Evolutionary conservation across 2,113 vertebrate species (phyloP).

Genomic region (Zapus hudsonius): DNA sequence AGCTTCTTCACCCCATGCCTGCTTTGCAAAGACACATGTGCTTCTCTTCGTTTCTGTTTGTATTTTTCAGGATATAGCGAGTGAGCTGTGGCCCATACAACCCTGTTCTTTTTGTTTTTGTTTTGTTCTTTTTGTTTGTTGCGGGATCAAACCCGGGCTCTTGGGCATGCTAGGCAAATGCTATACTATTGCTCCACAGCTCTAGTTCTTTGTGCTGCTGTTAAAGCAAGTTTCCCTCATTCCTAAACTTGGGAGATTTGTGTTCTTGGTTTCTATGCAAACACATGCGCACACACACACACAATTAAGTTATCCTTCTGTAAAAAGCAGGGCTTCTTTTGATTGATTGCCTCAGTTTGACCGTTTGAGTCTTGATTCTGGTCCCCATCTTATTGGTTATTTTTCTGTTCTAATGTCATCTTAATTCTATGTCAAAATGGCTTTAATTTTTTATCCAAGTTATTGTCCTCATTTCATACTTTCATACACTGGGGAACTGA

Average conservation of each 20-base stretch:
- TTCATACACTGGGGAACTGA: not conserved
- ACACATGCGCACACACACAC: too few relatives aligned
- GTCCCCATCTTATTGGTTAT: not conserved
- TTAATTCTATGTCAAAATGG: not conserved
- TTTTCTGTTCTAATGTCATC: not conserved
- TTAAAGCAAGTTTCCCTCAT: not conserved
- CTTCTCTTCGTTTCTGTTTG: too few relatives aligned
- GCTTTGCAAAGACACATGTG: not conserved
- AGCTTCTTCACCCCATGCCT: not conserved
- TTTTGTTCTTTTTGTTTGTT: not conserved
- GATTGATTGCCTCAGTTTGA: not conserved
- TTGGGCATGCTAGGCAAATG: not conserved
- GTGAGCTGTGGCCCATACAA: too few relatives aligned
- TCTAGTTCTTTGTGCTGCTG: not conserved
- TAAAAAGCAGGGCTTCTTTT: not conserved
- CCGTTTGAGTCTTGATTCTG: conserved; percentile 43
- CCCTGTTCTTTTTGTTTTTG: not conserved
- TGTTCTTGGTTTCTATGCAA: not conserved
- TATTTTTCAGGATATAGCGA: too few relatives aligned
- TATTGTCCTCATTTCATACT: not conserved
- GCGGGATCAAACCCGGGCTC: not conserved
- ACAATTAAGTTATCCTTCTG: not conserved
- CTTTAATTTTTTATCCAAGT: not conserved
- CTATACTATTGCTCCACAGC: too few relatives aligned
- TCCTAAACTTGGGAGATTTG: not conserved